phyloP scores from a whole-genome alignment of 2,113 vertebrate species.

The Riparia riparia region DNA sequence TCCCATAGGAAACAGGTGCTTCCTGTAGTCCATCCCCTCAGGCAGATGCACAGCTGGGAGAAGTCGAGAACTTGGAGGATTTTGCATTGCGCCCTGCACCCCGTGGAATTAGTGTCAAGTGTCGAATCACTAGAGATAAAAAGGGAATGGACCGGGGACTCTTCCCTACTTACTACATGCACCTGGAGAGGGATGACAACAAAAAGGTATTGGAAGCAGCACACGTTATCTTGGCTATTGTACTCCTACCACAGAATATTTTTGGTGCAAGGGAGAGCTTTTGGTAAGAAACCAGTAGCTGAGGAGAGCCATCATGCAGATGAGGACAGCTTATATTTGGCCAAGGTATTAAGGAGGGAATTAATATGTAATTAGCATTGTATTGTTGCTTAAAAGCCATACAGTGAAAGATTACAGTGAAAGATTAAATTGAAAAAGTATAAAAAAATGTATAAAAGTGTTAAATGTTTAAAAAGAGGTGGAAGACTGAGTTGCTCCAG shows the following conservation, averaged over 20 bases:
- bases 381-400: background rate
- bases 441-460: background rate
- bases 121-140: constrained; percentile 92
- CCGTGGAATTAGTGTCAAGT: constrained; percentile 86
- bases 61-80: constrained; percentile 88
- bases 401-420: no score
- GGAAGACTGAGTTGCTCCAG: background rate
- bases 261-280: background rate
- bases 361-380: background rate
- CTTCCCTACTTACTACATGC: constrained; percentile 97
- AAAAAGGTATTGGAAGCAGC: constrained; percentile 81
- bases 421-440: background rate
- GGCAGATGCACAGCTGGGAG: constrained; percentile 76
- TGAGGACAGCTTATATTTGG: background rate
- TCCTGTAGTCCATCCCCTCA: constrained; percentile 72
- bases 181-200: constrained; percentile 92
- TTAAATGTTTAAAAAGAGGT: background rate
- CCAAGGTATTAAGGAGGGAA: background rate
- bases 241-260: background rate
- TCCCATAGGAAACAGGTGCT: constrained; percentile 79
- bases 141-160: constrained; percentile 95
- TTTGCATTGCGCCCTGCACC: constrained; percentile 90
- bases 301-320: background rate
- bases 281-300: background rate
- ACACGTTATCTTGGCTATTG: background rate